phyloP scores from a whole-genome alignment of 2,888 invertebrate species.

The Drosophila borborema region DNA sequence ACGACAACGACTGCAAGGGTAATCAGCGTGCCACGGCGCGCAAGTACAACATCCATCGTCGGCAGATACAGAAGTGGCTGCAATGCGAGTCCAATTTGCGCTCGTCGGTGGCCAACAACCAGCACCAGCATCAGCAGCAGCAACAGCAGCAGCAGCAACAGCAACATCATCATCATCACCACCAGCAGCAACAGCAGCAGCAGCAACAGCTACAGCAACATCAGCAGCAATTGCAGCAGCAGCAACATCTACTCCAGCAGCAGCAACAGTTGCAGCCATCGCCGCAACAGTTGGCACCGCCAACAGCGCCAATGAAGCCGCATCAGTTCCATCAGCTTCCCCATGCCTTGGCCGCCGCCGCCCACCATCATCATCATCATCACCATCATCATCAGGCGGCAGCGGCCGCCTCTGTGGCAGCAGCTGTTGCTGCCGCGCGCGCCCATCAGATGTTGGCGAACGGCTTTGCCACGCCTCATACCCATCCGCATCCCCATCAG shows the following conservation, averaged over 20 bases:
- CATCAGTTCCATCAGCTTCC: slow-evolving; percentile 62
- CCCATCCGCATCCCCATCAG: slow-evolving; percentile 43
- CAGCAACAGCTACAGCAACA: slow-evolving; percentile 25
- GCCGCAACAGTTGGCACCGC: slow-evolving; percentile 37
- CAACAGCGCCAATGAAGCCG: slow-evolving; percentile 41
- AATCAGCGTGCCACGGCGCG: slow-evolving; percentile 95
- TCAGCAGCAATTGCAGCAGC: slow-evolving; percentile 10
- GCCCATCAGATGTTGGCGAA: slow-evolving; percentile 54
- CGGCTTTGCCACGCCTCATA: slow-evolving; percentile 39
- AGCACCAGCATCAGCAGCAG: slow-evolving; percentile 77
- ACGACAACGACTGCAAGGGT: slow-evolving; percentile 94
- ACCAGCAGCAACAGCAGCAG: slow-evolving; percentile 34
- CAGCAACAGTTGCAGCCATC: slow-evolving; percentile 27
- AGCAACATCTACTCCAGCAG: slow-evolving; percentile 33
- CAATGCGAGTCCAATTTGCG: slow-evolving; percentile 93
- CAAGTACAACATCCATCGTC: slow-evolving; percentile 94
- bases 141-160: slow-evolving; percentile 58
- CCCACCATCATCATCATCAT: slow-evolving; percentile 36
- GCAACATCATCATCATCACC: slow-evolving; percentile 30
- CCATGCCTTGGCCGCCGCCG: slow-evolving; percentile 62
- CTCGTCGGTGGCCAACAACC: slow-evolving; percentile 88
- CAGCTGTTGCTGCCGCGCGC: slow-evolving; percentile 54
- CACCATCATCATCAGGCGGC: slow-evolving; percentile 34
- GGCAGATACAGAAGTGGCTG: slow-evolving; percentile 96
- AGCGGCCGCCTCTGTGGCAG: slow-evolving; percentile 53